phyloP scores from a whole-genome alignment of 2,888 invertebrate species.

The Tinea trinotella region DNA sequence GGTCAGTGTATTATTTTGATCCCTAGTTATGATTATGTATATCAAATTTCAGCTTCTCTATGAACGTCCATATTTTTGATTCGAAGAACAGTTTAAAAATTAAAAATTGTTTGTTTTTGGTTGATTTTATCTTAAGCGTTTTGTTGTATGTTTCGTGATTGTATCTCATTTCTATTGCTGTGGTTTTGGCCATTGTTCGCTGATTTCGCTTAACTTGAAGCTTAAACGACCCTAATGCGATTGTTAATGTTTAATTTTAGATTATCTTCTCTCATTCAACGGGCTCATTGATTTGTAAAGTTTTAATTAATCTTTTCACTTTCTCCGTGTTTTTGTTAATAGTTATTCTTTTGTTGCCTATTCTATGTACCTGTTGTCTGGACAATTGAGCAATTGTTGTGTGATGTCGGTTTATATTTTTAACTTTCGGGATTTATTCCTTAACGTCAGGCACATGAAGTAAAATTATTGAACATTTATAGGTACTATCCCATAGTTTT shows the following conservation, averaged over 20 bases:
- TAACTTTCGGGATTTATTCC: too few relatives aligned
- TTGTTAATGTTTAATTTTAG: constrained; percentile 33
- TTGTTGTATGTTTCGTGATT: constrained; percentile 11
- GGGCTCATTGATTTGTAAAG: constrained; percentile 41
- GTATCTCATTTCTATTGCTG: constrained; percentile 24
- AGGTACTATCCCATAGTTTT: too few relatives aligned
- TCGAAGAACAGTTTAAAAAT: not conserved
- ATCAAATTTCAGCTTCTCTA: constrained; percentile 3
- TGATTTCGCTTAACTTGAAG: constrained; percentile 34
- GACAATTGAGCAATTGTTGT: not conserved
- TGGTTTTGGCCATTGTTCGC: constrained; percentile 36
- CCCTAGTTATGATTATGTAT: not conserved
- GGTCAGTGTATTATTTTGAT: not conserved
- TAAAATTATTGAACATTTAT: too few relatives aligned
- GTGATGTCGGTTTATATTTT: not conserved
- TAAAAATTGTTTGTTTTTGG: constrained; percentile 9
- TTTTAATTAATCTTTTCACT: constrained; percentile 47
- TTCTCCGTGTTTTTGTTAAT: constrained; percentile 30
- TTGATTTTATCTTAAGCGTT: constrained; percentile 29
- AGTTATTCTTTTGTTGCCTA: constrained; percentile 3
- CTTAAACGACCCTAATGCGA: constrained; percentile 31
- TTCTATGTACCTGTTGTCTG: not conserved
- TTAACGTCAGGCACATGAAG: too few relatives aligned
- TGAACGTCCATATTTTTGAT: not conserved
- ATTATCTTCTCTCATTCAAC: constrained; percentile 35